Percentiles rank a stretch among this genome's conserved stretches.
Conservation (phyloP, 2,888 invertebrate species). For the Aradus depressus region DNA sequence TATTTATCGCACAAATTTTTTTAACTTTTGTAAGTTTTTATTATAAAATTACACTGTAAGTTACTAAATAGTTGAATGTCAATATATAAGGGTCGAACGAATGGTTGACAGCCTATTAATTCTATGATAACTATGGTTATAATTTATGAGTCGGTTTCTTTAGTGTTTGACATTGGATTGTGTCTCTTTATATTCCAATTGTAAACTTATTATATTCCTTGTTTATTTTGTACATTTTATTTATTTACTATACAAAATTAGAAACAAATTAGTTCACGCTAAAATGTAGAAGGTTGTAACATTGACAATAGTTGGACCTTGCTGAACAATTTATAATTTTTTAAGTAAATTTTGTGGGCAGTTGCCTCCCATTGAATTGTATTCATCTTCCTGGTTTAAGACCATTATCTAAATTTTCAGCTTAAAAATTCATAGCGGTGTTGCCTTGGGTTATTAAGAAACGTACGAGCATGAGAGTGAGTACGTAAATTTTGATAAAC, state of each 20-base stretch:
- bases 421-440: no score
- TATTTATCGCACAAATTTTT: slow-evolving; percentile 6
- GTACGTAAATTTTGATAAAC: no score
- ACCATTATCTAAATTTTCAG: no score
- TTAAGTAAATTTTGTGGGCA: no score
- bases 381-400: no score
- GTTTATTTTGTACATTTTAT: neutral
- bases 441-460: no score
- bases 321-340: no score
- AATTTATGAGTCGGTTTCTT: slow-evolving; percentile 22
- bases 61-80: slow-evolving; percentile 4
- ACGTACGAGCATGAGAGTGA: no score
- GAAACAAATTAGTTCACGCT: no score
- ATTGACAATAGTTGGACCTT: no score
- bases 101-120: slow-evolving; percentile 1
- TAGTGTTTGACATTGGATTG: slow-evolving; percentile 15
- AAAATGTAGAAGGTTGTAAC: no score
- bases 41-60: slow-evolving; percentile 8
- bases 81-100: slow-evolving; percentile 1
- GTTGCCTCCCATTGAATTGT: no score
- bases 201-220: neutral
- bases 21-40: slow-evolving; percentile 14
- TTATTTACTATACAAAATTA: neutral
- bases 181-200: slow-evolving; percentile 8
- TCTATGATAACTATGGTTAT: slow-evolving; percentile 8